A percentile compares a stretch with the other conserved stretches of the same genome.
Evolutionary conservation across 1,140 invertebrate genomes (phyloP).

Genomic region (Oreohelix idahoensis): DNA sequence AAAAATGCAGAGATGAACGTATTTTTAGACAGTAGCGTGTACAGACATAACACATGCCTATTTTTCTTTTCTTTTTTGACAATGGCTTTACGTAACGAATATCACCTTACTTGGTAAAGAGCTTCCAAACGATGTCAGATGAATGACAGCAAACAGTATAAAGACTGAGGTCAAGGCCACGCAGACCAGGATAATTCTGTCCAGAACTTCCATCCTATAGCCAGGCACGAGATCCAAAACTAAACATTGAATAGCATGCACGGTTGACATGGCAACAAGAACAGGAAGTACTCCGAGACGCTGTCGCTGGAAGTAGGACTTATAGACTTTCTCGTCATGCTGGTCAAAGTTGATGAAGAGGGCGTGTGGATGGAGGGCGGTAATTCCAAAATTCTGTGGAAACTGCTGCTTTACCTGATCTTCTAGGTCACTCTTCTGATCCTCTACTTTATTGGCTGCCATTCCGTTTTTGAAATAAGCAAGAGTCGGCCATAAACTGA

Average conservation of each 20-base stretch:
- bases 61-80: no score
- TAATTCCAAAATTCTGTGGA: neutral
- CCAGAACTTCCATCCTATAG: neutral
- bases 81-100: no score
- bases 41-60: no score
- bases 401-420: neutral
- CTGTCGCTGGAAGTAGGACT: slow-evolving; percentile 83
- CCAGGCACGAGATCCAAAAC: slow-evolving; percentile 32
- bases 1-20: no score
- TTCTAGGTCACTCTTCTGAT: neutral
- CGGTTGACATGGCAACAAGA: slow-evolving; percentile 80
- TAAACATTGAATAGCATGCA: slow-evolving; percentile 42
- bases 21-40: no score
- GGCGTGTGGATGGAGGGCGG: neutral
- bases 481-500: neutral
- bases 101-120: neutral
- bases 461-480: neutral
- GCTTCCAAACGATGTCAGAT: neutral
- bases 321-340: slow-evolving; percentile 83
- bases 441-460: neutral
- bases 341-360: slow-evolving; percentile 69
- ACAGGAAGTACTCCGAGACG: slow-evolving; percentile 84
- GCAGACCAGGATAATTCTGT: slow-evolving; percentile 14
- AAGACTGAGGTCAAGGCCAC: neutral
- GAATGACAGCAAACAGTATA: neutral